Conservation (phyloP, 2,888 invertebrate species). For the Athalia cordata region DNA sequence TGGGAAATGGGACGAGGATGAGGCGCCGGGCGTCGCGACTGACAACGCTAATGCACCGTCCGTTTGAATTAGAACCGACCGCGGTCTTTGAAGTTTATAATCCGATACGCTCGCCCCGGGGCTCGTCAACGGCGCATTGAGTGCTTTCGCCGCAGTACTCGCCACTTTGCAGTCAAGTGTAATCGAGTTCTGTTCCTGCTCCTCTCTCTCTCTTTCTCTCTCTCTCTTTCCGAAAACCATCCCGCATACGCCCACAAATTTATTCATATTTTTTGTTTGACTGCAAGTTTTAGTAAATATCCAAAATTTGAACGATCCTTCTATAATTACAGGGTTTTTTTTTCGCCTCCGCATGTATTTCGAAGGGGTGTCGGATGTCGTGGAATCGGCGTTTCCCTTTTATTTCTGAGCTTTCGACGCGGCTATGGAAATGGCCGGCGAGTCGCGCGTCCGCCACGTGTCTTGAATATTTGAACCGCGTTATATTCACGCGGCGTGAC, state of each 20-base stretch:
- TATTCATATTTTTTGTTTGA: background rate
- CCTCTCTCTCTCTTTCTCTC: conserved; percentile 19
- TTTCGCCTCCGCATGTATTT: background rate
- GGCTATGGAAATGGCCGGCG: conserved; percentile 36
- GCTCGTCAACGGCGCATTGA: conserved; percentile 67
- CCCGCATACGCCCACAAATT: conserved; percentile 1
- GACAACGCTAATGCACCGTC: conserved; percentile 44
- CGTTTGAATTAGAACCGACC: conserved; percentile 52
- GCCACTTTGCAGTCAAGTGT: conserved; percentile 66
- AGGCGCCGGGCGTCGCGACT: conserved; percentile 25
- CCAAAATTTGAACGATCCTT: no score
- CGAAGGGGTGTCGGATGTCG: no score
- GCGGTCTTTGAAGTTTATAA: conserved; percentile 71
- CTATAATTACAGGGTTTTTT: background rate
- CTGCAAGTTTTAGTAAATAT: no score
- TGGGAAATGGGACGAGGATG: background rate
- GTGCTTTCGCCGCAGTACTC: conserved; percentile 69
- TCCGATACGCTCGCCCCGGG: conserved; percentile 68
- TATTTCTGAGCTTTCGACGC: conserved; percentile 37
- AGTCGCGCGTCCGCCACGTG: conserved; percentile 56
- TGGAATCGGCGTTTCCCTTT: background rate
- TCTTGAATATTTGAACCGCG: conserved; percentile 67
- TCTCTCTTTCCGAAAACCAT: background rate
- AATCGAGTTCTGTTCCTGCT: conserved; percentile 47
- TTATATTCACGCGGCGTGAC: conserved; percentile 73